phyloP scores from a whole-genome alignment of 2,113 vertebrate genomes.

The Phyllopteryx taeniolatus region DNA sequence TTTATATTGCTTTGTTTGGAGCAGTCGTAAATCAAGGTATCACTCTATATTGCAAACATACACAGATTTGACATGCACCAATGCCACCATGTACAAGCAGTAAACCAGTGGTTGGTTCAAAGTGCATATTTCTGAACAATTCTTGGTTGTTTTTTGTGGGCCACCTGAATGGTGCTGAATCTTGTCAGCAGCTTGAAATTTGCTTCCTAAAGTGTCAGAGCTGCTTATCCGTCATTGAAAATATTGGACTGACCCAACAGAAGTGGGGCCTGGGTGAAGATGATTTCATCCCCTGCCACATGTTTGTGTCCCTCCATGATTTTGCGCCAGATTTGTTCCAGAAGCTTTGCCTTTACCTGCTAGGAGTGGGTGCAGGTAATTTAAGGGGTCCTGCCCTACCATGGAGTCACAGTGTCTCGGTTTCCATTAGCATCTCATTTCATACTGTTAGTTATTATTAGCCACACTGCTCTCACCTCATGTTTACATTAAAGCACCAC shows the following conservation, averaged over 20 bases:
- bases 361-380: slow-evolving; percentile 4
- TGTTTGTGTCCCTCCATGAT: neutral
- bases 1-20: neutral
- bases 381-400: neutral
- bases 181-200: slow-evolving; percentile 21
- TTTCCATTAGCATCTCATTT: slow-evolving; percentile 9
- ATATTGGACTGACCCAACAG: neutral
- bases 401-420: slow-evolving; percentile 3
- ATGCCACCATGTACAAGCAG: neutral
- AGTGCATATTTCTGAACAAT: neutral
- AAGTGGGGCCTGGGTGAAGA: neutral
- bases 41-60: too few relatives aligned
- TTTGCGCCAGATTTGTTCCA: slow-evolving; percentile 1
- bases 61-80: neutral
- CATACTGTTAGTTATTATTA: neutral
- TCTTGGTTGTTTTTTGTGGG: neutral
- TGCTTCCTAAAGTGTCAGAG: slow-evolving; percentile 42
- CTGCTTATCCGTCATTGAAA: slow-evolving; percentile 45
- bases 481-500: slow-evolving; percentile 22
- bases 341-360: slow-evolving; percentile 7
- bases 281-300: neutral
- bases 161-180: neutral
- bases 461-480: neutral
- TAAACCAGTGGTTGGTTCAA: neutral
- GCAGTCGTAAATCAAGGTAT: too few relatives aligned